Base-by-base conservation (phyloP, 2,797 vertebrate genomes). In the Nyctibius grandis region DNA sequence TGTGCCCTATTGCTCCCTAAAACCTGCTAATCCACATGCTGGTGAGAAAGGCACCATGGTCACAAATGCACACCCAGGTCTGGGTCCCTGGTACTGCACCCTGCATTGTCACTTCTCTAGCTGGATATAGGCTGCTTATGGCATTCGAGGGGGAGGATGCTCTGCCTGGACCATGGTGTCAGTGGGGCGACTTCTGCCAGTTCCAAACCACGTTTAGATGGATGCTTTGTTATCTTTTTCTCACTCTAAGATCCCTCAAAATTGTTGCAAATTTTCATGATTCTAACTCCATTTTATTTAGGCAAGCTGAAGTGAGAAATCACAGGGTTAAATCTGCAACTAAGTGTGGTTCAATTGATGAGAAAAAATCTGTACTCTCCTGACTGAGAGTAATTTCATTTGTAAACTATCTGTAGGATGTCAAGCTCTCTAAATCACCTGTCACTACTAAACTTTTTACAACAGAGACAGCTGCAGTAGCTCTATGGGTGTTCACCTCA, bases 41-140 rank as follows among this genome's bases (percentile, higher is more conserved):
- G 19, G 6, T 33, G 11, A n/a, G 36, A 74, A 53, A 42, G 47
- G 6, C 23, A 40, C 38, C 25, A 7, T 0, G 0, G 33, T 36
- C 44, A 26, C 29, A 15, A 31, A 4, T 4, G 7, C 15, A 11
- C 14, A 5, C 5, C 15, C 38, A 29, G 29, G 7, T 20, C 18
- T 53, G 42, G 28, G 15, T n/a, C 5, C 48, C 29, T 34, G 15
- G n/a, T 13, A 13, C 63, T 81, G 69, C 33, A 15, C 5, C 19
- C 17, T 45, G 13, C n/a, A n/a, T 14, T 31, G 23, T 31, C 50
- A 36, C 23, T 74, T 23, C 28, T 54, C 15, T 67, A 50, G 57
- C 53, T 85, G 28, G 2, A 18, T 34, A 18, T 44, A 50, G 40
- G 34, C 45, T 88, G 61, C 21, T 69, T 31, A 16, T 28, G 20